phyloP scores from a whole-genome alignment of 2,113 vertebrate genomes.

The Puntigrus tetrazona region DNA sequence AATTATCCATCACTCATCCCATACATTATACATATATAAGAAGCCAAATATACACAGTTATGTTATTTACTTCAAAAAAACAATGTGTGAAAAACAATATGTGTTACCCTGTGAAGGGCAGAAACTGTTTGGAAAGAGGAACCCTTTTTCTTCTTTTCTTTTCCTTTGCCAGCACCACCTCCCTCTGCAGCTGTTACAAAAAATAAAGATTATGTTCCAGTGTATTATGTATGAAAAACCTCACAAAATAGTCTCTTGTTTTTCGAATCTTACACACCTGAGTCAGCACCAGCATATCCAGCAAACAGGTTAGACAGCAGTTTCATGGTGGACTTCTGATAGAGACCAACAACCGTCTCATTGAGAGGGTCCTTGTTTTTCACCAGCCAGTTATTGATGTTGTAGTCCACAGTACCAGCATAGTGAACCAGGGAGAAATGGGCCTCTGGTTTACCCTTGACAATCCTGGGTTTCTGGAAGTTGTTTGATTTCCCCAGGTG shows the following conservation, averaged over 20 bases:
- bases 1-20: not conserved
- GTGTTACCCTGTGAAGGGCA: conserved; percentile 72
- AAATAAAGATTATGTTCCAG: not conserved
- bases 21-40: too few species aligned
- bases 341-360: conserved; percentile 57
- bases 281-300: conserved; percentile 71
- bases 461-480: conserved; percentile 74
- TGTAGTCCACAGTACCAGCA: conserved; percentile 80
- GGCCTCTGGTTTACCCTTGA: conserved; percentile 69
- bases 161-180: conserved; percentile 60
- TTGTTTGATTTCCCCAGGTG: conserved; percentile 81
- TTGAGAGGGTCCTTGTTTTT: conserved; percentile 82
- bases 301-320: conserved; percentile 72
- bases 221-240: not conserved
- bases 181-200: not conserved
- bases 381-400: conserved; percentile 76
- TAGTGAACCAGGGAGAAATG: conserved; percentile 80
- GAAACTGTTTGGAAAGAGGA: conserved; percentile 66
- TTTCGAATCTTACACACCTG: too few species aligned
- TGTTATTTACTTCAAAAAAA: not conserved
- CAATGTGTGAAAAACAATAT: not conserved
- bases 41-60: not conserved
- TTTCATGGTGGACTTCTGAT: conserved; percentile 79
- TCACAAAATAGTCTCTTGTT: too few species aligned
- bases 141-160: conserved; percentile 69